Evolutionary conservation across 2,113 vertebrate genomes (phyloP), one percentile per base, ranked within the genome.

Genomic region (Plotosus lineatus): DNA sequence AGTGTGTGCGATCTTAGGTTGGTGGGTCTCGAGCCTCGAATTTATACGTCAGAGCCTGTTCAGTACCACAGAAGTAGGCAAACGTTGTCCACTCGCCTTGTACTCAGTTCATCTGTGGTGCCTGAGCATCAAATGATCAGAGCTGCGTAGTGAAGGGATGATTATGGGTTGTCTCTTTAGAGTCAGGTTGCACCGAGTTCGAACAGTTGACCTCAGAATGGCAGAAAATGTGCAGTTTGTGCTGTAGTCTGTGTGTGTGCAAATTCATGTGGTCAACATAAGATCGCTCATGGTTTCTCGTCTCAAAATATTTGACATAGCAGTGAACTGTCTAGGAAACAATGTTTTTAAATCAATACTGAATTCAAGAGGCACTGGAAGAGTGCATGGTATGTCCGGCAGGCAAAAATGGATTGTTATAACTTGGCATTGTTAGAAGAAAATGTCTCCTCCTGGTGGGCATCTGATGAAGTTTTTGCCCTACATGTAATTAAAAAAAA

Each of bases 161-260:
- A 87, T 87, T 83, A 85, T 58, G n/a, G 78, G 26, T 42, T 40
- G 44, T 53, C 6, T 81, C 51, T 74, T 42, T 26, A 50, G n/a
- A 48, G 79, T 66, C 55, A n/a, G 48, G 42, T 55, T 69, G 26
- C 66, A 61, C 68, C 21, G 11, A 77, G 23, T 56, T 23, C 48
- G 46, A 42, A 71, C 14, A 28, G 14, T 63, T 75, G 38, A n/a
- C 63, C 66, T 15, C 65, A 51, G 61, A 81, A 82, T 56, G 68
- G 66, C 19, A 38, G 17, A 48, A 81, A 78, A 66, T 21, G 9
- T 65, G 15, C 53, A 31, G 69, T 31, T 51, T 26, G 15, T n/a
- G 10, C 42, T 60, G 65, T 75, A 33, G 44, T 28, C 31, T 7
- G 28, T 42, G 36, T 53, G 17, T 23, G 3, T 36, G 53, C 72